Base-by-base conservation (phyloP, 2,888 invertebrate species). In the Pachliopta kotzebuea region DNA sequence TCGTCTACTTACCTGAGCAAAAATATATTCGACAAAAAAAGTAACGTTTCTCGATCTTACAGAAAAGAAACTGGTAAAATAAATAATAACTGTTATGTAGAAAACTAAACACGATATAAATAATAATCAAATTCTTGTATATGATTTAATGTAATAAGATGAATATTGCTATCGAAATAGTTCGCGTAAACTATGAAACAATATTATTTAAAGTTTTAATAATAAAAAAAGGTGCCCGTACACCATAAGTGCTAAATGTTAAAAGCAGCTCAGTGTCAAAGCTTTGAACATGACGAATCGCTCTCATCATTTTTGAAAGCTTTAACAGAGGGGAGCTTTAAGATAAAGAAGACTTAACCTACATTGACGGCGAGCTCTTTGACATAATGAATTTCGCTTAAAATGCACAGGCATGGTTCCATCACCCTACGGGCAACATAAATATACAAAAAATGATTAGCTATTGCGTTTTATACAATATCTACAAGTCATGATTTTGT, bases 221-320 rank as follows among this genome's bases (percentile, higher is more conserved):
- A 4, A 4, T 45, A 18, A 45, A 45, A 45, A 45, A 45, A n/a
- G n/a, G 6, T 2, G 1, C 4, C 18, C n/a, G 45, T n/a, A n/a
- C 45, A 45, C 21, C 50, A 21, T 52, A 21, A 52, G 50, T 52
- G 20, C 9, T 45, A 45, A 52, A 52, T 23, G 50, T 52, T 21
- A 52, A n/a, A 49, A 45, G 58, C 45, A 50, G 50, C 56, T 42
- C 52, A 62, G 11, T 42, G 56, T 29, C 53, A 49, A 31, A 50
- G 57, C 45, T 56, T 57, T 58, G 79, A 83, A 82, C 86, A 87
- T 88, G 88, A 88, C 82, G 81, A 85, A 88, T 87, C 83, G 76
- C 82, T 79, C 75, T 79, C 86, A 87, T 88, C 86, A 81, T 79
- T 86, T 83, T 84, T 52, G n/a, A 66, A 66, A 62, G 58, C 49